These are phyloP conservation scores for Eristalinus sepulchralis DNA, from an alignment of 2,888 invertebrate species.

Conservation along the genomic window DNA sequence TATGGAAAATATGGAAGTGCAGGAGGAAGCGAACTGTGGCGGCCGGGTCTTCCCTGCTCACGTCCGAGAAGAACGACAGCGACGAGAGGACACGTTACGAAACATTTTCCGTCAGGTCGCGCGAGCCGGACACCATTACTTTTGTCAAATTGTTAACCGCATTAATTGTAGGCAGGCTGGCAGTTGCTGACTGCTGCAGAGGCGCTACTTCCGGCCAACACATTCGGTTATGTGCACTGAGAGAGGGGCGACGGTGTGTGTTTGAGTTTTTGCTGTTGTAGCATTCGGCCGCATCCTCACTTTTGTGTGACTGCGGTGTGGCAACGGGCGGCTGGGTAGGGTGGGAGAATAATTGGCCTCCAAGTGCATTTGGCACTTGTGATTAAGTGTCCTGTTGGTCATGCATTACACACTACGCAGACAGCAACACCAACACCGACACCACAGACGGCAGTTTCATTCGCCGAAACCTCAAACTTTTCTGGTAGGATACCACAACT, in stretches of 20 bases:
- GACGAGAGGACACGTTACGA: constrained; percentile 17
- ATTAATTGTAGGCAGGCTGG: constrained; percentile 69
- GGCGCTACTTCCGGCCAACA: constrained; percentile 64
- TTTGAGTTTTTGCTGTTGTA: constrained; percentile 32
- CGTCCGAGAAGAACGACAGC: constrained; percentile 17
- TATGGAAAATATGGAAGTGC: constrained; percentile 55
- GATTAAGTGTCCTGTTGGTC: constrained; percentile 70
- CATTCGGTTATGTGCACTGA: constrained; percentile 8
- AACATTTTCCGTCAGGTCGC: constrained; percentile 69
- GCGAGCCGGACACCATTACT: constrained; percentile 63
- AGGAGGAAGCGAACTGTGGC: constrained; percentile 35
- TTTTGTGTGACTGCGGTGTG: constrained; percentile 42
- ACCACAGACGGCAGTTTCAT: constrained; percentile 20
- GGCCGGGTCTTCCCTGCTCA: neutral
- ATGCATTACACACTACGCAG: constrained; percentile 69
- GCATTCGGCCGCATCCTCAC: constrained; percentile 46
- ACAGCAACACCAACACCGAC: constrained; percentile 16
- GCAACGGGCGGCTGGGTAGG: neutral
- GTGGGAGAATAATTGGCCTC: constrained; percentile 68
- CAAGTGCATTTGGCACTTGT: constrained; percentile 72
- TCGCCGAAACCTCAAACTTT: constrained; percentile 68
- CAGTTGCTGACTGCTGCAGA: constrained; percentile 66
- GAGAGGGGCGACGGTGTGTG: neutral
- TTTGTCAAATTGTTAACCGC: constrained; percentile 72
- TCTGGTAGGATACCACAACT: constrained; percentile 61